Conservation (phyloP, 2,113 vertebrate species). For the Beaufortia kweichowensis region DNA sequence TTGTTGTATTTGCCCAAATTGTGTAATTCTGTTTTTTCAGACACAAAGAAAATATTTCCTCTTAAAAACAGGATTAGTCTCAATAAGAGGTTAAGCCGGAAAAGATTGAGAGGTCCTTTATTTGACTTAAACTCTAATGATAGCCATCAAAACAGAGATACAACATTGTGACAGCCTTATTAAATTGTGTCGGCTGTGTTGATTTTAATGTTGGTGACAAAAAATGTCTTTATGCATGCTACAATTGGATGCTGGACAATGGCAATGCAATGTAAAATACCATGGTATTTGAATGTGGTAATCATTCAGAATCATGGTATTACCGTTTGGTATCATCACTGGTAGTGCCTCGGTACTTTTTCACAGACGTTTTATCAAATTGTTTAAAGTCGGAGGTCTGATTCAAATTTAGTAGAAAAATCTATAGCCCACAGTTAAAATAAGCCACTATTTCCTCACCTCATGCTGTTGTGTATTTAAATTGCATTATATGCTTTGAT, state of each 20-base stretch:
- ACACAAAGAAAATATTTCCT: slow-evolving; percentile 63
- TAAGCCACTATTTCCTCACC: not conserved
- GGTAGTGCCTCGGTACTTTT: too few relatives aligned
- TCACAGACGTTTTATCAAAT: too few relatives aligned
- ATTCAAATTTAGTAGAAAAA: too few relatives aligned
- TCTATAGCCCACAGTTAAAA: not conserved
- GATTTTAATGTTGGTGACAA: not conserved
- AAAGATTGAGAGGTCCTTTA: slow-evolving; percentile 67
- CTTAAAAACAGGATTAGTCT: slow-evolving; percentile 74
- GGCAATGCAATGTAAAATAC: too few relatives aligned
- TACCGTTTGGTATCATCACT: not conserved
- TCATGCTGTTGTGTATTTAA: slow-evolving; percentile 8
- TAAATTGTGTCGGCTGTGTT: slow-evolving; percentile 29
- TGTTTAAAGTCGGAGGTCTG: not conserved
- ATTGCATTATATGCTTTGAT: slow-evolving; percentile 34
- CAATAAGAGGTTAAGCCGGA: slow-evolving; percentile 68
- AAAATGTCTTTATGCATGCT: too few relatives aligned
- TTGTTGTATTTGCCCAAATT: not conserved
- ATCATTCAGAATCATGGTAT: not conserved
- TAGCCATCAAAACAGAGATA: slow-evolving; percentile 26
- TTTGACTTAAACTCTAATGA: slow-evolving; percentile 48
- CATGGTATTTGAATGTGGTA: too few relatives aligned
- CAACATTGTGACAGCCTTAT: not conserved
- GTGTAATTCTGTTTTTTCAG: slow-evolving; percentile 58
- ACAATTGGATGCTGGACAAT: too few relatives aligned